A percentile compares a stretch with the other conserved stretches of the same genome.
These are phyloP conservation scores for Notoglanidium macrostoma DNA, from an alignment of 2,797 vertebrate species.

Conservation along the genomic window DNA sequence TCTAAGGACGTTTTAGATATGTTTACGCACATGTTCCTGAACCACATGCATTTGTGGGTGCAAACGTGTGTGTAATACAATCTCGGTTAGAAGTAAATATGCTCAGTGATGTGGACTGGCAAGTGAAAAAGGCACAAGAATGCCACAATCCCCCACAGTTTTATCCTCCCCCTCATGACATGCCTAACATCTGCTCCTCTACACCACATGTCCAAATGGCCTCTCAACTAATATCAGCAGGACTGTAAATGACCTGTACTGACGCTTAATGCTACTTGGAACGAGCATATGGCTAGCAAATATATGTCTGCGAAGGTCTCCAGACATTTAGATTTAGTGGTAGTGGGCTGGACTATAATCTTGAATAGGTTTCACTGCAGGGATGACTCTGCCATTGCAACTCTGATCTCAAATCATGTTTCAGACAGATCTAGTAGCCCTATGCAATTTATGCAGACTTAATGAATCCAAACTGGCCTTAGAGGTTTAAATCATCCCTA, in stretches of 20 bases:
- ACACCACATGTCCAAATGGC: neutral
- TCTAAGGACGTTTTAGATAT: neutral
- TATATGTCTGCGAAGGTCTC: neutral
- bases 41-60: constrained; percentile 13
- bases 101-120: constrained; percentile 31
- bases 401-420: constrained; percentile 4
- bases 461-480: neutral
- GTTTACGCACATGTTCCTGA: constrained; percentile 24
- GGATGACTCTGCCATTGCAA: neutral
- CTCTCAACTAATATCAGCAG: neutral
- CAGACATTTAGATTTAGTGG: neutral
- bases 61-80: constrained; percentile 1
- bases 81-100: constrained; percentile 23
- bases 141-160: constrained; percentile 36
- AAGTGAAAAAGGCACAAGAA: constrained; percentile 35
- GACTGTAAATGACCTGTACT: constrained; percentile 16
- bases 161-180: constrained; percentile 9
- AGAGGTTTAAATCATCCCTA: neutral
- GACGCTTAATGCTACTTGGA: neutral
- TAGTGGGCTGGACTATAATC: neutral
- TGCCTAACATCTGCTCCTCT: constrained; percentile 43
- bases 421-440: neutral
- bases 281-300: neutral
- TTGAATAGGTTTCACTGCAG: neutral
- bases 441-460: neutral